phyloP scores from a whole-genome alignment of 2,888 invertebrate genomes.

The Druceiella hillmani region DNA sequence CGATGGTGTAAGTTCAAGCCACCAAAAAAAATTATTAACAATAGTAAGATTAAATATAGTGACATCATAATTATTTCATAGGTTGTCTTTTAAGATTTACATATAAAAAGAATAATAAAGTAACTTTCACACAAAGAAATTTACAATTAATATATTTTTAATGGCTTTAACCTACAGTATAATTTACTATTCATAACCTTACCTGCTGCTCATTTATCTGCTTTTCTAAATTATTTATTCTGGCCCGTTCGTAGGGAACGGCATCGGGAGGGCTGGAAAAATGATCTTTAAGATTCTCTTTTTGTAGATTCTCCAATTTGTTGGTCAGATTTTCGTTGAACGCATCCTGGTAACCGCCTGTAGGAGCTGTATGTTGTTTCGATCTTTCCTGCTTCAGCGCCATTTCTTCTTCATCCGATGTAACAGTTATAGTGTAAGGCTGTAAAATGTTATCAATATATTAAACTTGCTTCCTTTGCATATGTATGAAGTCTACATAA shows the following conservation, averaged over 20 bases:
- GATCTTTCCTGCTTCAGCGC: constrained; percentile 47
- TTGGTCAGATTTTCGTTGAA: constrained; percentile 52
- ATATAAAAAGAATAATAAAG: no score
- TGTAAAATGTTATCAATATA: no score
- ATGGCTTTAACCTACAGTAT: no score
- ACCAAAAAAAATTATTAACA: no score
- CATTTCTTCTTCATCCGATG: constrained; percentile 76
- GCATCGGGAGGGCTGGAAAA: constrained; percentile 27
- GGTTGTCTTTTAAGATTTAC: no score
- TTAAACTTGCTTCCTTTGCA: no score
- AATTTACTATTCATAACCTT: constrained; percentile 27
- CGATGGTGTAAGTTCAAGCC: no score
- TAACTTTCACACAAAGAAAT: no score
- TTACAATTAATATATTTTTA: no score
- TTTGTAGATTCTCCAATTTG: constrained; percentile 48
- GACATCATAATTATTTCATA: no score
- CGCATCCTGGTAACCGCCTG: constrained; percentile 27
- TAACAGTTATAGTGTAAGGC: constrained; percentile 66
- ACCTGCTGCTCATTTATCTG: constrained; percentile 64
- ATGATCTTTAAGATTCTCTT: constrained; percentile 43
- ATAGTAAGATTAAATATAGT: no score
- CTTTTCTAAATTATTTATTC: constrained; percentile 58
- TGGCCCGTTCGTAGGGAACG: constrained; percentile 38
- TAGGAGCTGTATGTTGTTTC: constrained; percentile 12
- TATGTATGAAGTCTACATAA: no score